Evolutionary conservation across 2,888 invertebrate genomes (phyloP), one percentile per base, ranked within the genome.

Genomic region (Ochropleura plecta): DNA sequence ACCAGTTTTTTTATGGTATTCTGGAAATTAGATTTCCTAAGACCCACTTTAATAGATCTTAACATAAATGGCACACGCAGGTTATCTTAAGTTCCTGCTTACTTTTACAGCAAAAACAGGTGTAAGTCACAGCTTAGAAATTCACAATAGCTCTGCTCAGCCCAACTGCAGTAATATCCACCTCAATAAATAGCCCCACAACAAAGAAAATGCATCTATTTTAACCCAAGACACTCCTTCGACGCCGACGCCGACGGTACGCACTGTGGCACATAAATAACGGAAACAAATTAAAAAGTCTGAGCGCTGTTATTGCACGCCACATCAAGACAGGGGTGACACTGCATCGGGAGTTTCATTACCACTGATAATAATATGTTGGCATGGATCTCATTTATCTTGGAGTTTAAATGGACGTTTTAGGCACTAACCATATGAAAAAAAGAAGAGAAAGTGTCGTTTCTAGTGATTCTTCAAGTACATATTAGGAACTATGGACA

Each of bases 271-370:
- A 85, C 89, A 82, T 95, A 95, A 95, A 94, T 95, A 93, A 94
- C 92, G 78, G 80, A 88, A 92, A 91, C 92, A 93, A 94, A 95
- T 94, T 95, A 95, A 95, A 95, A 91, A 90, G 88, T 89, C 86
- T 86, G 85, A 77, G 69, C 79, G 82, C 60, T 85, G 82, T 83
- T 85, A 84, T 82, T 86, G 84, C 89, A 79, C 80, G 79, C 86
- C 84, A 82, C 87, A 85, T 82, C 83, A 78, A 3, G 72, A 67
- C 82, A 76, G 80, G 87, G 83, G 74, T 78, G 77, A 20, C 72
- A 72, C 78, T 76, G 74, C 55, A 68, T 55, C 48, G 70, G 70
- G 66, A 69, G 18, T 73, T 82, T 75, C 57, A 76, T 83, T 85
- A 70, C 70, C 1, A 66, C 44, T 57, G 48, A 70, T 74, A 55